A percentile compares a stretch with the other conserved stretches of the same genome.
These are phyloP conservation scores for Diarsia mendica DNA, from an alignment of 2,888 invertebrate genomes.

Conservation along the genomic window DNA sequence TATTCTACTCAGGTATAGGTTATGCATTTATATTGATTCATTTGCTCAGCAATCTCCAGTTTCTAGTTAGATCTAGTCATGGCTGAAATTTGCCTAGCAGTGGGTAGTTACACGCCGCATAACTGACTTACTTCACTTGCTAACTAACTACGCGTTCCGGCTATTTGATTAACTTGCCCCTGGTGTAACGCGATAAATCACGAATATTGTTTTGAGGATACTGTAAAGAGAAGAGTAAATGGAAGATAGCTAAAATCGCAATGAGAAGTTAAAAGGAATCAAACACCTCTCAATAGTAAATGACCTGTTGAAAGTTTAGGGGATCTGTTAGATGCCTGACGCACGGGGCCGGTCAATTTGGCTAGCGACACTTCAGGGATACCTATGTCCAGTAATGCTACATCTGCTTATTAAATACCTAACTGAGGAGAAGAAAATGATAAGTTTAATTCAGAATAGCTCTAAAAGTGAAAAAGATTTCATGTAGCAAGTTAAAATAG, in stretches of 20 bases:
- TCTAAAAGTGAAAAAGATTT: neutral
- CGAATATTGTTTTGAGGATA: neutral
- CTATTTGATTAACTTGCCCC: conserved; percentile 27
- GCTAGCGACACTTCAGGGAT: too few species aligned
- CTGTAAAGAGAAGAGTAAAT: neutral
- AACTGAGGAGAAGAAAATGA: neutral
- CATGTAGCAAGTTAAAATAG: neutral
- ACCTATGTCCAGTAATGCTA: too few species aligned
- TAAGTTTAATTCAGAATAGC: neutral
- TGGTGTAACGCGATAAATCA: neutral
- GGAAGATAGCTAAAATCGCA: neutral
- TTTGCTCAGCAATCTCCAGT: conserved; percentile 54
- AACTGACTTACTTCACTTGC: conserved; percentile 34
- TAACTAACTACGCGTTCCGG: conserved; percentile 25
- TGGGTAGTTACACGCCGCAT: conserved; percentile 32
- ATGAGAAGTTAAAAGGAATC: too few species aligned
- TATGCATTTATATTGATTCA: conserved; percentile 67
- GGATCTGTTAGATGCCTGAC: too few species aligned
- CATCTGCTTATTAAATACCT: too few species aligned
- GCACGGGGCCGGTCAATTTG: too few species aligned
- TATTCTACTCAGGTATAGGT: conserved; percentile 53
- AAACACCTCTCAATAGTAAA: neutral
- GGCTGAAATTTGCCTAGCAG: conserved; percentile 51
- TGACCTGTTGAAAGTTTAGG: too few species aligned
- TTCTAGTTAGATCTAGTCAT: conserved; percentile 52